Evolutionary conservation across 2,113 vertebrate species (phyloP), one percentile per base, ranked within the genome.

Genomic region (Equus przewalskii): DNA sequence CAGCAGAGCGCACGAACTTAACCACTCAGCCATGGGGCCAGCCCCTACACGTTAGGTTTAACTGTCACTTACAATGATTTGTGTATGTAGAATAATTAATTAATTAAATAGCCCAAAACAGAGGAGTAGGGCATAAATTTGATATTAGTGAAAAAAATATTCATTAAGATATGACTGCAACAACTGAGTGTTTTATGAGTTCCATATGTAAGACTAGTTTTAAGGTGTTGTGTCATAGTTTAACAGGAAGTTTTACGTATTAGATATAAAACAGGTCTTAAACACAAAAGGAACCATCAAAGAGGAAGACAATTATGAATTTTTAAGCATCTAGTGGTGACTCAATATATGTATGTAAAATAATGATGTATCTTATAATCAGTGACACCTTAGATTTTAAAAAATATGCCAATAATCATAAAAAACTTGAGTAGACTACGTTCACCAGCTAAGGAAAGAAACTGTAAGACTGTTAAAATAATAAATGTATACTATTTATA

Each of bases 371-470:
- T 58, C 19, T 75, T 36, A 79, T 56, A 84, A 79, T 33, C 28
- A 49, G 13, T 26, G 28, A 75, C 36, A 65, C 26, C 62, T 80
- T 94, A 65, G 1, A 58, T 46, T 69, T 92, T 30, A 64, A 22
- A 28, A 83, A 89, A 62, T 51, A 73, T 84, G 58, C 51, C 56
- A 89, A 5, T 36, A 64, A 86, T 75, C 12, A 80, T 54, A 54
- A 58, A 58, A 56, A 62, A 62, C 65, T 65, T 90, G 56, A 89
- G 69, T 13, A 92, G 33, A 80, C 19, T 89, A 92, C 91, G 14
- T 79, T 94, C 41, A 96, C 13, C 33, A 94, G 28, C 15, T 89
- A 62, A 81, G 79, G 58, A n/a, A 93, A 94, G 33, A 82, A 89
- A 72, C 60, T 19, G 4, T 36, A 51, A 87, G 19, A 26, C 1